These are phyloP conservation scores for Epinephelus malabaricus DNA, from an alignment of 2,797 vertebrate genomes.

Conservation along the genomic window DNA sequence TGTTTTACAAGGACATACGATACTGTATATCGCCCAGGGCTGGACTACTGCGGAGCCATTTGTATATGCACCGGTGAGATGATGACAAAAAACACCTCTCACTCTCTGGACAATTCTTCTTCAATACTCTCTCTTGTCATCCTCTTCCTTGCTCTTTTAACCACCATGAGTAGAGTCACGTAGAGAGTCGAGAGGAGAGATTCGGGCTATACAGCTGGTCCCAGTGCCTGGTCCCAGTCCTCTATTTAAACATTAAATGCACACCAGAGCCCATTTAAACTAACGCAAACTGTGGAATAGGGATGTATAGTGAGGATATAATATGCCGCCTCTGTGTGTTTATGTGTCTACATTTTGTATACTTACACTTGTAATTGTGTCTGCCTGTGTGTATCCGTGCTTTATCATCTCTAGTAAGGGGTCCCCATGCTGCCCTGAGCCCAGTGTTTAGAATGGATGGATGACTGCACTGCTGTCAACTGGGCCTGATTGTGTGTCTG, in stretches of 20 bases:
- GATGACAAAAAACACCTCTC: neutral
- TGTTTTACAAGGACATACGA: constrained; percentile 41
- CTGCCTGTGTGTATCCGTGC: constrained; percentile 18
- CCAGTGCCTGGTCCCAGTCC: constrained; percentile 37
- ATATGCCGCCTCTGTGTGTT: constrained; percentile 6
- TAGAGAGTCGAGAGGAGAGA: constrained; percentile 38
- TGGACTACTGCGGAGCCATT: constrained; percentile 25
- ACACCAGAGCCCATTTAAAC: constrained; percentile 40
- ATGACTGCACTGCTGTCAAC: constrained; percentile 16
- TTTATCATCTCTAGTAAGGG: constrained; percentile 12
- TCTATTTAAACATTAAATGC: constrained; percentile 52
- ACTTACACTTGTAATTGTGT: neutral
- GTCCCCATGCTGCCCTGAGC: constrained; percentile 22
- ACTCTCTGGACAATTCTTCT: constrained; percentile 30
- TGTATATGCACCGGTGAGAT: constrained; percentile 21
- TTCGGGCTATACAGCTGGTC: constrained; percentile 42
- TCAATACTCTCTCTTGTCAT: constrained; percentile 35
- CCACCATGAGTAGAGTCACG: constrained; percentile 29
- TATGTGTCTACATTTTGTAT: constrained; percentile 24
- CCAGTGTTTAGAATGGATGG: constrained; percentile 11
- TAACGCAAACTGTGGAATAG: constrained; percentile 26
- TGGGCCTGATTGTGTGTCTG: constrained; percentile 9
- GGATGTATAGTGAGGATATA: constrained; percentile 22
- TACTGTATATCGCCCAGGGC: constrained; percentile 31
- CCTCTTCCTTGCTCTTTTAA: constrained; percentile 47